phyloP scores from a whole-genome alignment of 2,888 invertebrate genomes.

The Hydroisotoma schaefferi region DNA sequence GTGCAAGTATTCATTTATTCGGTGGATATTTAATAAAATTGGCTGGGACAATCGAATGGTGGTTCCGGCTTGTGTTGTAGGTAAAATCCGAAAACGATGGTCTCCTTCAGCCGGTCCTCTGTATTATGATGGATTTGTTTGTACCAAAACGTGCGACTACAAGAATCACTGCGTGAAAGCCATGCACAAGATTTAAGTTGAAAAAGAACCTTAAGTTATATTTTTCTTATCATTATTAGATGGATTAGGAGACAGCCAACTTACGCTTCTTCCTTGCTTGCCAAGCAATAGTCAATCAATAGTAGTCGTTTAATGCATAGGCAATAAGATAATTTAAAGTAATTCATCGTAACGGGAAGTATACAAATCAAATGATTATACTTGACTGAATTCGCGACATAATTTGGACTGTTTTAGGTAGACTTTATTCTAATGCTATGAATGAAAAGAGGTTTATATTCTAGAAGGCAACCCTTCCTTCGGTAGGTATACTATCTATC shows the following conservation, averaged over 20 bases:
- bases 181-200: background rate
- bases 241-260: too few relatives aligned
- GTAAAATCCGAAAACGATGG: constrained; percentile 13
- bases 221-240: too few relatives aligned
- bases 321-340: background rate
- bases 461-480: too few relatives aligned
- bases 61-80: constrained; percentile 30
- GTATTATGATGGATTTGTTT: background rate
- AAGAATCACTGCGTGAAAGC: background rate
- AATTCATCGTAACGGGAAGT: too few relatives aligned
- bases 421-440: too few relatives aligned
- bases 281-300: too few relatives aligned
- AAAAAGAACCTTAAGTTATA: background rate
- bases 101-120: background rate
- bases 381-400: too few relatives aligned
- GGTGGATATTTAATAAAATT: constrained; percentile 31
- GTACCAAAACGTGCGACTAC: background rate
- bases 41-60: constrained; percentile 22
- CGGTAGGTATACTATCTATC: too few relatives aligned
- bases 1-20: constrained; percentile 20
- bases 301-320: background rate
- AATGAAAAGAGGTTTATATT: too few relatives aligned
- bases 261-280: too few relatives aligned
- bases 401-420: too few relatives aligned
- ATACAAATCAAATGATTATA: too few relatives aligned